phyloP scores from a whole-genome alignment of 2,113 vertebrate genomes.

The Orthonyx spaldingii region DNA sequence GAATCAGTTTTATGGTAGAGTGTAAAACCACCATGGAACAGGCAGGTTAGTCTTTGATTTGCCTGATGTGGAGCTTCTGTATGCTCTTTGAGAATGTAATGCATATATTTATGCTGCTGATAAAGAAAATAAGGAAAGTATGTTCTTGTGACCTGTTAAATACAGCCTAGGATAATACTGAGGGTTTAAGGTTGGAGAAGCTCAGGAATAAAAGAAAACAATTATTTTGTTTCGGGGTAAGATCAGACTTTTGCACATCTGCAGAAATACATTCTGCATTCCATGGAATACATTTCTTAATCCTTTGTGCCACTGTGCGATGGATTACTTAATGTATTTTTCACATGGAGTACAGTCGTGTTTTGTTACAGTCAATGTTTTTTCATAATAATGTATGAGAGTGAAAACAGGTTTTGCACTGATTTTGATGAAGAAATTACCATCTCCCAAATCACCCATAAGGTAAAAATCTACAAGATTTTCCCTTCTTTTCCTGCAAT shows the following conservation, averaged over 20 bases:
- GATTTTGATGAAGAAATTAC: background rate
- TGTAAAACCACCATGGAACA: background rate
- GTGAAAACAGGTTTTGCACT: background rate
- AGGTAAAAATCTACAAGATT: background rate
- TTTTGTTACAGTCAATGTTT: background rate
- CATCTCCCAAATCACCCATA: background rate
- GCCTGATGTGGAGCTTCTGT: background rate
- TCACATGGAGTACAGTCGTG: background rate
- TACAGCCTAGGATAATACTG: background rate
- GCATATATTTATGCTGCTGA: background rate
- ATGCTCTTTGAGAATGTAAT: background rate
- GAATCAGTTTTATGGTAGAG: background rate
- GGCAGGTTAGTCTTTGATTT: background rate
- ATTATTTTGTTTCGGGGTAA: background rate
- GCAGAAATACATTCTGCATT: background rate
- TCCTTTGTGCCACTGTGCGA: constrained; percentile 56
- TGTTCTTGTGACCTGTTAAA: constrained; percentile 19
- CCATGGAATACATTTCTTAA: background rate
- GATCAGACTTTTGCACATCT: background rate
- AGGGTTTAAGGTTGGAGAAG: background rate
- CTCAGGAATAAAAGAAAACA: background rate
- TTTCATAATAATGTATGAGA: background rate
- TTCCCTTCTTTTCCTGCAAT: background rate
- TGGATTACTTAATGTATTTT: constrained; percentile 62
- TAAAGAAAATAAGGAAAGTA: background rate